Percentiles rank a stretch among this genome's conserved stretches.
These are phyloP conservation scores for Radopholus similis DNA, from an alignment of 1,140 invertebrate genomes.

Conservation along the genomic window DNA sequence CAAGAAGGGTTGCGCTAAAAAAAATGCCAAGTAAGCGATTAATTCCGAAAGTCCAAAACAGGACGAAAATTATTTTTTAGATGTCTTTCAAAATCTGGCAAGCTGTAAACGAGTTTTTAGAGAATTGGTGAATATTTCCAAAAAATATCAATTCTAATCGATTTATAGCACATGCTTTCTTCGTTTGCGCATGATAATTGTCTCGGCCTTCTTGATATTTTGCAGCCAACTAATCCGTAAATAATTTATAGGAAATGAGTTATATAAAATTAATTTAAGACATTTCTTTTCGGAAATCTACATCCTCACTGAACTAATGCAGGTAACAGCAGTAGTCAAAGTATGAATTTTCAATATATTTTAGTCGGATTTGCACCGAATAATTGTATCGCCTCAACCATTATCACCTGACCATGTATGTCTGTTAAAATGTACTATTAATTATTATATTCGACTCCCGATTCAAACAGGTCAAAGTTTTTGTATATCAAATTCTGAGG, in stretches of 20 bases:
- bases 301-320: constrained; percentile 96
- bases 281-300: constrained; percentile 67
- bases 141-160: not conserved
- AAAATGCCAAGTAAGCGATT: not conserved
- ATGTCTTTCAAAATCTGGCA: constrained; percentile 98
- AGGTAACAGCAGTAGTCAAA: constrained; percentile 60
- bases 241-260: too few species aligned
- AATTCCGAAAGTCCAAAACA: too few species aligned
- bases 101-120: constrained; percentile 95
- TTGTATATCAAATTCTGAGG: constrained; percentile 98
- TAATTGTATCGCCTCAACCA: constrained; percentile 97
- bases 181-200: constrained; percentile 98
- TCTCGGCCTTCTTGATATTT: constrained; percentile 52
- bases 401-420: constrained; percentile 97
- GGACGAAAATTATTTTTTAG: too few species aligned
- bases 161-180: constrained; percentile 77
- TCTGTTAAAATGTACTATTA: constrained; percentile 70
- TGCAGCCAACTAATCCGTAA: constrained; percentile 57
- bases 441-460: too few species aligned
- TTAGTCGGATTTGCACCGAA: constrained; percentile 86
- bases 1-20: constrained; percentile 8
- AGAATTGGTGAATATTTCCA: constrained; percentile 68
- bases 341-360: not conserved
- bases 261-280: too few species aligned
- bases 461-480: constrained; percentile 89